Evolutionary conservation across 2,113 vertebrate genomes (phyloP).

Genomic region (Boulengeromyrus knoepffleri): DNA sequence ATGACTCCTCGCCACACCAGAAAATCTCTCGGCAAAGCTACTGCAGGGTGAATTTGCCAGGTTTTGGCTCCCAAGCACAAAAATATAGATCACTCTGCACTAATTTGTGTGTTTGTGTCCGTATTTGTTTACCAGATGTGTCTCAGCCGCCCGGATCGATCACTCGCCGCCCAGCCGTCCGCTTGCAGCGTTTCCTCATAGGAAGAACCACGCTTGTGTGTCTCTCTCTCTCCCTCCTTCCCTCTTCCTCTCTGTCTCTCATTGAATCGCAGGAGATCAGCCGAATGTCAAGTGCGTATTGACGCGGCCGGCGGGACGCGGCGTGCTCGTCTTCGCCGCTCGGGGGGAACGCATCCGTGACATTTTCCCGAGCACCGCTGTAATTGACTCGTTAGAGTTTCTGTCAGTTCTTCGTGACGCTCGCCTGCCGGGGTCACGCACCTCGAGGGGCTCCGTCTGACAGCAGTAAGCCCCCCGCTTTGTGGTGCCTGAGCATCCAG

Average conservation of each 20-base stretch:
- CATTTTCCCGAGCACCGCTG: slow-evolving; percentile 22
- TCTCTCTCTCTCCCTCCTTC: not conserved
- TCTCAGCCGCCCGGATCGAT: slow-evolving; percentile 6
- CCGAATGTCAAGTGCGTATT: slow-evolving; percentile 23
- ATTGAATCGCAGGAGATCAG: slow-evolving; percentile 14
- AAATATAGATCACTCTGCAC: not conserved
- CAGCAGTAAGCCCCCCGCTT: not conserved
- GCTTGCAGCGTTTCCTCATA: not conserved
- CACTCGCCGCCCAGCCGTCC: not conserved
- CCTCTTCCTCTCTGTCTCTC: not conserved
- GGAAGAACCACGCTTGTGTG: not conserved
- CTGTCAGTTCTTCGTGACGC: not conserved
- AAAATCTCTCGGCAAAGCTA: not conserved
- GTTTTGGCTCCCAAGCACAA: not conserved
- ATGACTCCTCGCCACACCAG: not conserved
- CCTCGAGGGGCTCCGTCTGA: not conserved
- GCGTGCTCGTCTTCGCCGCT: not conserved
- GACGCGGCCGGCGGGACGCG: not conserved
- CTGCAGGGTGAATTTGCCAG: not conserved
- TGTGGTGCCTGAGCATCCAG: not conserved
- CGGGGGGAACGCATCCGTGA: slow-evolving; percentile 18
- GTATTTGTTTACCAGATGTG: slow-evolving; percentile 23
- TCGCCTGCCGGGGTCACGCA: slow-evolving; percentile 1
- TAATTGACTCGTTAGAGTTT: slow-evolving; percentile 35
- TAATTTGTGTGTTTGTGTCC: not conserved